Evolutionary conservation across 2,113 vertebrate genomes (phyloP).

Genomic region (Alethe castanea): DNA sequence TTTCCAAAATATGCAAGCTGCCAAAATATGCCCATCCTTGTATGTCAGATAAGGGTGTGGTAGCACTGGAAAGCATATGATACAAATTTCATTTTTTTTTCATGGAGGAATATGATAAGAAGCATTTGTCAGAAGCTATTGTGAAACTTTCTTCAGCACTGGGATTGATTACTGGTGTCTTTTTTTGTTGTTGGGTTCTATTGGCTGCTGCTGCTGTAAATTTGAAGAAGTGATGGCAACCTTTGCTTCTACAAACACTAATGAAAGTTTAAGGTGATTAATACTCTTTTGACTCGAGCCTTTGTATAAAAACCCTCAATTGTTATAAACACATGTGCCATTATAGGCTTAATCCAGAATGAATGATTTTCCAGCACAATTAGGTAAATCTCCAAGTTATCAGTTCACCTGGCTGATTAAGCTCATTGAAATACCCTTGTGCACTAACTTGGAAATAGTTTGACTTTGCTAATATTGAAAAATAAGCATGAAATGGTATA

Average conservation of each 20-base stretch:
- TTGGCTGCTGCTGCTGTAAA: background rate
- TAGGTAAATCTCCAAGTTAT: slow-evolving; percentile 39
- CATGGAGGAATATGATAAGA: background rate
- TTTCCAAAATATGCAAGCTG: background rate
- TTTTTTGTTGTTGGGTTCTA: background rate
- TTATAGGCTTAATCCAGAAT: slow-evolving; percentile 4
- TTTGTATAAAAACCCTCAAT: background rate
- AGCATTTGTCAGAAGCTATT: background rate
- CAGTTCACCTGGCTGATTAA: slow-evolving; percentile 61
- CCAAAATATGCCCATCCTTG: background rate
- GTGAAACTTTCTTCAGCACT: background rate
- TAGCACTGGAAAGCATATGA: background rate
- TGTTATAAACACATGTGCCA: background rate
- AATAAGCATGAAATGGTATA: slow-evolving; percentile 65
- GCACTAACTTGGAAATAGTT: slow-evolving; percentile 48
- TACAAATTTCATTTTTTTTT: background rate
- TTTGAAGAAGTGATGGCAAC: background rate
- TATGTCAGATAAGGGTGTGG: background rate
- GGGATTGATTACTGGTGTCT: background rate
- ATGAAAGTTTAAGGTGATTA: background rate
- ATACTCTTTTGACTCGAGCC: background rate
- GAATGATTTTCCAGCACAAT: slow-evolving; percentile 25
- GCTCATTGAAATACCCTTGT: slow-evolving; percentile 56
- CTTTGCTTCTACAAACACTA: background rate
- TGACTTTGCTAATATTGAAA: slow-evolving; percentile 69